A percentile compares a stretch with the other conserved stretches of the same genome.
Conservation (phyloP, 2,888 invertebrate genomes). For the Ophion slaviceki region DNA sequence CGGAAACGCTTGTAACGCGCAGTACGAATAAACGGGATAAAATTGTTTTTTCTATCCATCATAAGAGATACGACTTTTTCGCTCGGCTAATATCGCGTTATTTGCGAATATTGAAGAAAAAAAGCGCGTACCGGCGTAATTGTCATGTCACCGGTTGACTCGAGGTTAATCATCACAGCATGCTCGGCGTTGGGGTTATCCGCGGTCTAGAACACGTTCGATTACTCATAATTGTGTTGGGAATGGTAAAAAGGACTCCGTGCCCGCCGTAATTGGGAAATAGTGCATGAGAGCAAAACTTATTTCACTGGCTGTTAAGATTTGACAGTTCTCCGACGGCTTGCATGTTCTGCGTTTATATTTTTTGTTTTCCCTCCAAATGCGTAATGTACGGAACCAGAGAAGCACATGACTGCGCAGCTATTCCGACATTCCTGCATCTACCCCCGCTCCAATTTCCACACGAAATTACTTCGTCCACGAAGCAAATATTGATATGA, state of each 20-base stretch:
- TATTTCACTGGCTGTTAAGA: neutral
- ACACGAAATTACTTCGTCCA: no score
- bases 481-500: no score
- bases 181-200: constrained; percentile 68
- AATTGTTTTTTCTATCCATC: neutral
- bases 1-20: neutral
- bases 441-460: no score
- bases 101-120: neutral
- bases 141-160: constrained; percentile 72
- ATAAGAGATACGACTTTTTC: neutral
- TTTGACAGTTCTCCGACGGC: neutral
- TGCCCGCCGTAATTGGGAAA: neutral
- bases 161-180: constrained; percentile 73
- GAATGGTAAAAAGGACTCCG: neutral
- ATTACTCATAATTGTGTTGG: neutral
- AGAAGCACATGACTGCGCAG: neutral
- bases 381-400: neutral
- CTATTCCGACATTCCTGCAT: constrained; percentile 19
- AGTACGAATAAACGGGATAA: neutral
- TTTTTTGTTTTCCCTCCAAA: constrained; percentile 3
- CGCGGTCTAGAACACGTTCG: constrained; percentile 60
- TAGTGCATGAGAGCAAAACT: neutral
- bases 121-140: constrained; percentile 74
- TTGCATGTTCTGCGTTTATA: neutral
- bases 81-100: neutral